A percentile compares a stretch with the other conserved stretches of the same genome.
These are phyloP conservation scores for Habrosyne pyritoides DNA, from an alignment of 2,888 invertebrate genomes.

Conservation along the genomic window DNA sequence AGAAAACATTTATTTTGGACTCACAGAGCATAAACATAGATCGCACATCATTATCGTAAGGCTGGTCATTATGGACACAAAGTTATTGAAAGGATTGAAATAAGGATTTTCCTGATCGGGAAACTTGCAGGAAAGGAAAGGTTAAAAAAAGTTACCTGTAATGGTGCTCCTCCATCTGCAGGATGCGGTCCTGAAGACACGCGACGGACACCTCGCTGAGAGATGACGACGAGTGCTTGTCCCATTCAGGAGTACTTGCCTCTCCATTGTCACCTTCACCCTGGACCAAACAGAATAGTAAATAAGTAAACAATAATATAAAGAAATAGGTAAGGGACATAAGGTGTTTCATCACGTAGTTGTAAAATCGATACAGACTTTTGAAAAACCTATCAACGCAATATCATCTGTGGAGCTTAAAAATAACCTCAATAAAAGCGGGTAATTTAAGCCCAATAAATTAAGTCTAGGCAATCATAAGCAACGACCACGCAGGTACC, in stretches of 20 bases:
- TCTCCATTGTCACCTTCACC: conserved; percentile 85
- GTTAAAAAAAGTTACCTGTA: conserved; percentile 82
- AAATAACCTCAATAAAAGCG: too few relatives aligned
- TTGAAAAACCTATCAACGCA: too few relatives aligned
- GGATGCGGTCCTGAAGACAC: conserved; percentile 95
- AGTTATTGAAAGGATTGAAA: too few relatives aligned
- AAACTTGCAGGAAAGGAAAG: background rate
- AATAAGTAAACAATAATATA: background rate
- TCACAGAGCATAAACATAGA: too few relatives aligned
- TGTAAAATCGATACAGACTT: background rate
- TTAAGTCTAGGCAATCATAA: background rate
- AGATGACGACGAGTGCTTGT: conserved; percentile 94
- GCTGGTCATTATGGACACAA: too few relatives aligned
- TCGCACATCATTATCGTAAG: too few relatives aligned
- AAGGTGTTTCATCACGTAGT: too few relatives aligned
- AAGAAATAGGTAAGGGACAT: too few relatives aligned
- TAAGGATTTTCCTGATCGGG: too few relatives aligned
- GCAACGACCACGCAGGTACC: background rate
- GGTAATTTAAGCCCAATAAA: too few relatives aligned
- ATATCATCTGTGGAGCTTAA: too few relatives aligned
- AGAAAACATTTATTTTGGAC: too few relatives aligned
- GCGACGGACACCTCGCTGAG: conserved; percentile 95
- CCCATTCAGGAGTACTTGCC: conserved; percentile 94
- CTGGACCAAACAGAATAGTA: conserved; percentile 36
- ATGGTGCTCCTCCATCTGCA: conserved; percentile 96